Base-by-base conservation (phyloP, 2,113 vertebrate species). In the Alaudala cheleensis region DNA sequence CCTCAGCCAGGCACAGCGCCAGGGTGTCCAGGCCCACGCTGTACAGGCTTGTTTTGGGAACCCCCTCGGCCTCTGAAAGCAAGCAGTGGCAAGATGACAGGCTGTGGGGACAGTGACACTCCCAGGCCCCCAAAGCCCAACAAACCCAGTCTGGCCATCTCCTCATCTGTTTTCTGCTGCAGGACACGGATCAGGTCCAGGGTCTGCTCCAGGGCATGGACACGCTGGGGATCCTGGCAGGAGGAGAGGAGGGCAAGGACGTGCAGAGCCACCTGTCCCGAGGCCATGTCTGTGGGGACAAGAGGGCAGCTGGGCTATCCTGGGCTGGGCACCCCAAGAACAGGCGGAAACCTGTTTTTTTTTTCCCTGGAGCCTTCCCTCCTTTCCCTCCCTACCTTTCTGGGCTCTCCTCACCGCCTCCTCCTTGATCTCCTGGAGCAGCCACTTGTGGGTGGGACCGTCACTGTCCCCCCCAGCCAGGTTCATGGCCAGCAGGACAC, bases 191-290 rank as follows among this genome's bases (percentile, higher is more conserved):
- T 14, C 62, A 97, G 47, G 58, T 97, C 4, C 0, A 94, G 1
- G 18, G 20, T 76, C 2, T 49, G 91, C 11, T 73, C 95, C 16
- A 92, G 76, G 12, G 37, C 54, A 0, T 58, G 28, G 34, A 97
- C 19, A 0, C 9, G 12, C 33, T 5, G 69, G 6, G 97, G 80
- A 21, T 98, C 44, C 54, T 58, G 50, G 77, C 98, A 98, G 88
- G 98, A 98, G 49, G 98, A 97, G 33, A 72, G 93, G 44, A 98
- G 96, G 57, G 98, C 97, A 4, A 98, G 97, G 23, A 96, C 47
- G 4, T 73, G 66, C 57, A 98, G 95, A 20, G 97, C 98, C 3
- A 97, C 96, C 40, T 97, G 66, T 3, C 98, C 98, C 0, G 47
- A 77, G 8, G 94, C 92, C 77, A 97, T 95, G 47, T 69, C 98